These are phyloP conservation scores for rabbit (Oryctolagus cuniculus) DNA, from an alignment of 2,113 vertebrate genomes.

Conservation along the genomic window DNA sequence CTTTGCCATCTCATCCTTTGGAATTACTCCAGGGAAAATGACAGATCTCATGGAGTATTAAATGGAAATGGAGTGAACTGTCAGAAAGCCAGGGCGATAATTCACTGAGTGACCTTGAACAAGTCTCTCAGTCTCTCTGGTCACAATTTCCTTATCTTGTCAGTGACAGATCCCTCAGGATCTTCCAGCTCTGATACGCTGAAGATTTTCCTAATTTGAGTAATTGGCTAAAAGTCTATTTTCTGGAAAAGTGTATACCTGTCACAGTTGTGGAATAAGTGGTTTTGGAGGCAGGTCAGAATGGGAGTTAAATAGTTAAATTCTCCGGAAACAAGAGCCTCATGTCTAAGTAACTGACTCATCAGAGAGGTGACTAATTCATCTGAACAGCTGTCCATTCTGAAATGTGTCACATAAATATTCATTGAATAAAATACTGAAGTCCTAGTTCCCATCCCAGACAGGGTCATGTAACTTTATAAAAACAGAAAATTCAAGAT, in stretches of 20 bases:
- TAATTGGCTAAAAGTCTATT: neutral
- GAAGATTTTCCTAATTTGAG: neutral
- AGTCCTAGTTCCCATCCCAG: neutral
- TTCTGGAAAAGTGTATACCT: conserved; percentile 4
- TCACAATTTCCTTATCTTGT: neutral
- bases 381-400: conserved; percentile 17
- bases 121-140: neutral
- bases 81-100: neutral
- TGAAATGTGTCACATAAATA: conserved; percentile 63
- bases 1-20: neutral
- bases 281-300: conserved; percentile 23
- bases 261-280: conserved; percentile 7
- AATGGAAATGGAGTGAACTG: neutral
- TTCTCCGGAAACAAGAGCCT: conserved; percentile 57
- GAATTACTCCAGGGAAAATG: neutral
- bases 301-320: neutral
- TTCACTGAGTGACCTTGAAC: neutral
- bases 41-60: neutral
- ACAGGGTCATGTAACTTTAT: neutral
- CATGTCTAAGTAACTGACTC: conserved; percentile 38
- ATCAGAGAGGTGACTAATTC: conserved; percentile 8
- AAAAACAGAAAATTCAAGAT: conserved; percentile 7
- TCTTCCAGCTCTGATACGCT: neutral
- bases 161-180: neutral
- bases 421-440: conserved; percentile 49